Percentiles rank a stretch among this genome's conserved stretches.
Evolutionary conservation across 2,113 vertebrate species (phyloP).

Genomic region (Trochalopteron elliotii): DNA sequence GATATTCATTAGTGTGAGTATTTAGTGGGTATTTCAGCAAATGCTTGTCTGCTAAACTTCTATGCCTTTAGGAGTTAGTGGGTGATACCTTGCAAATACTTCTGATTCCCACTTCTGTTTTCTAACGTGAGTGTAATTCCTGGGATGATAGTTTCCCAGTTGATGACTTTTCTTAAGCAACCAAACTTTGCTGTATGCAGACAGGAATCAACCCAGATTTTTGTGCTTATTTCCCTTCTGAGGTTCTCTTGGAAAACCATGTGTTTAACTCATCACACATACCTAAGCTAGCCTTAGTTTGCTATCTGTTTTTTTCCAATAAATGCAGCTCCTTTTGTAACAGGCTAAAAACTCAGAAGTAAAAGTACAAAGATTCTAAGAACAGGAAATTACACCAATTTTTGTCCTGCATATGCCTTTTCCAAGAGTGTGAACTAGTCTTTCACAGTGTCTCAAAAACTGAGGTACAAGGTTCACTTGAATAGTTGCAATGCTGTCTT

Average conservation of each 20-base stretch:
- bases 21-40: constrained; percentile 1
- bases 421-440: not conserved
- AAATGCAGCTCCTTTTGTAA: not conserved
- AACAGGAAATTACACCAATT: not conserved
- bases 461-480: constrained; percentile 24
- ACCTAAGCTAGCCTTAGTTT: not conserved
- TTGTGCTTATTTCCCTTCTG: not conserved
- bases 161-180: not conserved
- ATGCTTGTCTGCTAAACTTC: not conserved
- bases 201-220: not conserved
- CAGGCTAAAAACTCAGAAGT: not conserved
- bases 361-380: not conserved
- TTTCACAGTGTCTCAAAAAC: not conserved
- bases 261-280: not conserved
- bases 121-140: not conserved
- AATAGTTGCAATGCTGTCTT: constrained; percentile 8
- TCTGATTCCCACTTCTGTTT: not conserved
- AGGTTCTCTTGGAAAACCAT: not conserved
- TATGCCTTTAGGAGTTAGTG: not conserved
- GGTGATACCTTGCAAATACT: not conserved
- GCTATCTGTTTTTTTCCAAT: not conserved
- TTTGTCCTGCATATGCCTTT: constrained; percentile 2
- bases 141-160: not conserved
- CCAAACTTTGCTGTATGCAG: not conserved
- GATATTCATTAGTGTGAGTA: not conserved